Evolutionary conservation across 2,888 invertebrate species (phyloP).

Genomic region (Frankliniella intonsa): DNA sequence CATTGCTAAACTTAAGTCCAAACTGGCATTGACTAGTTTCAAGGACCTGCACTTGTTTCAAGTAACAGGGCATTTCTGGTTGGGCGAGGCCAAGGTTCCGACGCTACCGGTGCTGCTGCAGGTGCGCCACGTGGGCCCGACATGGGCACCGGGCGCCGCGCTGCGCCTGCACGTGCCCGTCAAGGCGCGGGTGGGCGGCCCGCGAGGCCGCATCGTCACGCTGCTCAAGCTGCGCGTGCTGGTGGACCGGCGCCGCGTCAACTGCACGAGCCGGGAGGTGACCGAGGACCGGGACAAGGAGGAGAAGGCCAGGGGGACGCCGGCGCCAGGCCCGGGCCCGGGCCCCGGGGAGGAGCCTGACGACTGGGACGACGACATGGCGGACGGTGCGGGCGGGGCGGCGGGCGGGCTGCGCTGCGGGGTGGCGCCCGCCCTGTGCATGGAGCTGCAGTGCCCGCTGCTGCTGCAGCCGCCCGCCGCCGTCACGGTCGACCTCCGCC

Average conservation of each 20-base stretch:
- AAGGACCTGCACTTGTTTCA: too few species aligned
- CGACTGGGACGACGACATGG: background rate
- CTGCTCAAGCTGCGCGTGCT: background rate
- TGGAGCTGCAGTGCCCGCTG: background rate
- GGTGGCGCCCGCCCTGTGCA: background rate
- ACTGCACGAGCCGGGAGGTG: background rate
- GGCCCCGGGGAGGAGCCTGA: background rate
- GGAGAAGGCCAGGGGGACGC: background rate
- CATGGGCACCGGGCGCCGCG: background rate
- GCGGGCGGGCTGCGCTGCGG: slow-evolving; percentile 10
- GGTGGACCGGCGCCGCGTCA: background rate
- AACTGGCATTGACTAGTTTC: too few species aligned
- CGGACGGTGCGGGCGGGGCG: too few species aligned
- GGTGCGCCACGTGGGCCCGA: background rate
- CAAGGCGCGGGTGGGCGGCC: background rate
- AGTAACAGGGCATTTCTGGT: too few species aligned
- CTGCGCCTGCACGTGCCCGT: background rate
- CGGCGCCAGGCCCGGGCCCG: background rate
- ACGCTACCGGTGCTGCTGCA: background rate
- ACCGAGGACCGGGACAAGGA: background rate
- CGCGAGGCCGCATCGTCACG: background rate
- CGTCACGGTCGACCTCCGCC: background rate
- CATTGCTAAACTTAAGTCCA: too few species aligned
- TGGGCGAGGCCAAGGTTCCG: too few species aligned
- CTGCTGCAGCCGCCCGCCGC: background rate